These are phyloP conservation scores for Nemoura dubitans DNA, from an alignment of 2,888 invertebrate species.

Conservation along the genomic window DNA sequence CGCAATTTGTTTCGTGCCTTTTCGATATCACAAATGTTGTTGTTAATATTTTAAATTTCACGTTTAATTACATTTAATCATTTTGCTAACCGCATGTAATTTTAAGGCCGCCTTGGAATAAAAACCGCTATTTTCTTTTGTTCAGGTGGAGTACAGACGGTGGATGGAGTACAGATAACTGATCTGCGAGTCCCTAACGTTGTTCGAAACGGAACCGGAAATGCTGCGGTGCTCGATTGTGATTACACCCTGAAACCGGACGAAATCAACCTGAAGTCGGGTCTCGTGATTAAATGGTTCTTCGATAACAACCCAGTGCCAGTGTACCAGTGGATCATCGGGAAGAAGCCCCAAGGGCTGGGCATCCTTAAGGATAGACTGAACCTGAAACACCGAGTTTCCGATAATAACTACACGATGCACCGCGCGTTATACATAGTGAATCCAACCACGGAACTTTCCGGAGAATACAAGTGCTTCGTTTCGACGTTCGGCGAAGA, in stretches of 20 bases:
- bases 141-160: slow-evolving; percentile 30
- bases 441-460: slow-evolving; percentile 73
- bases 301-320: slow-evolving; percentile 70
- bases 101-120: too few species aligned
- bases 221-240: slow-evolving; percentile 74
- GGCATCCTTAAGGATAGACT: slow-evolving; percentile 67
- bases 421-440: slow-evolving; percentile 76
- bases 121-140: too few species aligned
- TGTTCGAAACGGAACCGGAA: slow-evolving; percentile 67
- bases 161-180: slow-evolving; percentile 66
- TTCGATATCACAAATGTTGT: too few species aligned
- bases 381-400: slow-evolving; percentile 72
- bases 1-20: too few species aligned
- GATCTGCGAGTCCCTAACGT: slow-evolving; percentile 69
- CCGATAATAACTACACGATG: slow-evolving; percentile 72
- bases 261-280: slow-evolving; percentile 63
- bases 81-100: too few species aligned
- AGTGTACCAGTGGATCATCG: slow-evolving; percentile 85
- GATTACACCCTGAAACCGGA: slow-evolving; percentile 72
- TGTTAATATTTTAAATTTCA: too few species aligned
- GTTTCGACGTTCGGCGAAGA: slow-evolving; percentile 76
- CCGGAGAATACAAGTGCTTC: slow-evolving; percentile 78
- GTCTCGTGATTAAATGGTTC: slow-evolving; percentile 81
- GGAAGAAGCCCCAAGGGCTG: slow-evolving; percentile 72
- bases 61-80: too few species aligned